Conservation (phyloP, 2,797 vertebrate genomes). For the Borostomias antarcticus region DNA sequence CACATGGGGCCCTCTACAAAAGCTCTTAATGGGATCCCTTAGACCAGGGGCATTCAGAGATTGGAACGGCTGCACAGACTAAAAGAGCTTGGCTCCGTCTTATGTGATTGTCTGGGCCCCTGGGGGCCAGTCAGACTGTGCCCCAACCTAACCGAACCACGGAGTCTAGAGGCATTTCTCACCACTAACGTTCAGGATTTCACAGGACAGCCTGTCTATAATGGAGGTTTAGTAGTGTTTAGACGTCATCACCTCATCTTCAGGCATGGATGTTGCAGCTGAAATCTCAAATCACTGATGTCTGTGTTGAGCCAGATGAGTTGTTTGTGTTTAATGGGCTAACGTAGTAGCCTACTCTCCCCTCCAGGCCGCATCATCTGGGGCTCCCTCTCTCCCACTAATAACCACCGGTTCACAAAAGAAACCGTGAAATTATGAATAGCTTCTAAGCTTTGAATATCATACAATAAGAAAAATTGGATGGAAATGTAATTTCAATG, state of each 20-base stretch:
- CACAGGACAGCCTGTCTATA: neutral
- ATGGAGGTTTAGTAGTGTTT: neutral
- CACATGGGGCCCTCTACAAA: slow-evolving; percentile 4
- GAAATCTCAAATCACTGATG: neutral
- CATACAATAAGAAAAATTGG: slow-evolving; percentile 1
- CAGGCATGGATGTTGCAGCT: too few species aligned
- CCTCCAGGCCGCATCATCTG: neutral
- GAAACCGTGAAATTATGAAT: neutral
- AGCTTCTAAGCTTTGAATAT: neutral
- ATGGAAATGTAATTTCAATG: neutral
- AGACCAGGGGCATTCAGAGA: slow-evolving; percentile 6
- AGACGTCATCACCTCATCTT: too few species aligned
- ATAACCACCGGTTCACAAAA: neutral
- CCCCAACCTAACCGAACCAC: neutral
- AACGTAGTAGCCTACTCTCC: neutral
- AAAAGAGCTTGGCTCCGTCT: neutral
- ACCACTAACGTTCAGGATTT: neutral
- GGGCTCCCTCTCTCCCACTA: neutral
- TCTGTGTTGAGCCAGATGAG: neutral
- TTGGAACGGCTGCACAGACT: neutral
- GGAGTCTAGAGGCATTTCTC: neutral
- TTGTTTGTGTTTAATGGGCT: neutral
- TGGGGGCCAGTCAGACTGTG: neutral
- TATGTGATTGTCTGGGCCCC: neutral
- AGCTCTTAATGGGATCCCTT: neutral